These are phyloP conservation scores for Aurelia aurita DNA, from an alignment of 30 jellyfish, hydroid and myxozoan genomes.

Conservation along the genomic window DNA sequence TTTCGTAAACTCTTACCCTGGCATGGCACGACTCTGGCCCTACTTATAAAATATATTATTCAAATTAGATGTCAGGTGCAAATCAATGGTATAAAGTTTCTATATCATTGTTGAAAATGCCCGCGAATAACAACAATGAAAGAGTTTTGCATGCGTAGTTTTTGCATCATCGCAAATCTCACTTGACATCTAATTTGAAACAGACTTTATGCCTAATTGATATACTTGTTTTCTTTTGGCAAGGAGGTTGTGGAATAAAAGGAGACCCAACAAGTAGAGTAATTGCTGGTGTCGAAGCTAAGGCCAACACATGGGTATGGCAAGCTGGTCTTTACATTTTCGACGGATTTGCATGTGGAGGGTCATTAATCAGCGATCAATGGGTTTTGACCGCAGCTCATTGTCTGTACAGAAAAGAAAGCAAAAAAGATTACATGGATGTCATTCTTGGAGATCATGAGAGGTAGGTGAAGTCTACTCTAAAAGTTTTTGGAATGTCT, in stretches of 20 bases:
- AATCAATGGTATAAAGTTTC: no score
- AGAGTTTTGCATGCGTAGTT: no score
- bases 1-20: no score
- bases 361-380: slow-evolving; percentile 59
- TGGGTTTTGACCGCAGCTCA: slow-evolving; percentile 79
- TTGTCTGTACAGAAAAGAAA: slow-evolving; percentile 35
- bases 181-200: background rate
- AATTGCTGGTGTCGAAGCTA: slow-evolving; percentile 54
- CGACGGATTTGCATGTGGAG: slow-evolving; percentile 59
- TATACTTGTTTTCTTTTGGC: background rate
- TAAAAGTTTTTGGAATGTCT: no score
- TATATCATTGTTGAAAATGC: no score
- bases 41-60: no score
- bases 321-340: slow-evolving; percentile 52
- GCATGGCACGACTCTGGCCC: no score
- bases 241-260: slow-evolving; percentile 37
- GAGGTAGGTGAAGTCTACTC: slow-evolving; percentile 17
- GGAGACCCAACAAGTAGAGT: slow-evolving; percentile 46
- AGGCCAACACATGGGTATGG: slow-evolving; percentile 67
- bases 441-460: slow-evolving; percentile 75
- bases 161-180: background rate
- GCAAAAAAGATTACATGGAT: slow-evolving; percentile 26
- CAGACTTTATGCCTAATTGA: background rate
- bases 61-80: no score
- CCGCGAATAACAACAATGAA: no score